Conservation (phyloP, 2,888 invertebrate species). For the Drosophila merina region DNA sequence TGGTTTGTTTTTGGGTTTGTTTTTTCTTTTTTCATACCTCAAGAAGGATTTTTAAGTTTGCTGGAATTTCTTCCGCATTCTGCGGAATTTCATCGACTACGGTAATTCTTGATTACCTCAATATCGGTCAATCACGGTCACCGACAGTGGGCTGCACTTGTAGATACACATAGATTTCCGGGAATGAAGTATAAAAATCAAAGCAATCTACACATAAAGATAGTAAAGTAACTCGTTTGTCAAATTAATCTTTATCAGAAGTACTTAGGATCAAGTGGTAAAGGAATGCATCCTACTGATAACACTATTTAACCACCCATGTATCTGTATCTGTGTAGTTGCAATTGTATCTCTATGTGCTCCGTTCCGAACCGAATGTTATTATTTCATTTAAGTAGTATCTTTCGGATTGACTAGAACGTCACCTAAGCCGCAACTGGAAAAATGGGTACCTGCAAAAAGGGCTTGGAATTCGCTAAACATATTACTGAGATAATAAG, state of each 20-base stretch:
- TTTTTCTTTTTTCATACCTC: not conserved
- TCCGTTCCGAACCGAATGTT: not conserved
- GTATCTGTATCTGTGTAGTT: not conserved
- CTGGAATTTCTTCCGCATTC: not conserved
- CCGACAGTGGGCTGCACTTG: constrained; percentile 5
- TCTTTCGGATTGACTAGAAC: not conserved
- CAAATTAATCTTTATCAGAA: not conserved
- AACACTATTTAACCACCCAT: not conserved
- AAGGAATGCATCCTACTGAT: not conserved
- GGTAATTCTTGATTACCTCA: no score
- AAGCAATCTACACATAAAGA: not conserved
- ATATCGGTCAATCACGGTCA: not conserved
- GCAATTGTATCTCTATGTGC: not conserved
- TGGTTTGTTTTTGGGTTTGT: not conserved
- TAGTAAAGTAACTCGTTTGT: not conserved
- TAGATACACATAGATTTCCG: not conserved
- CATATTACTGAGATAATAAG: constrained; percentile 80
- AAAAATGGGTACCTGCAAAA: constrained; percentile 75
- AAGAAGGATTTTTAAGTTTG: not conserved
- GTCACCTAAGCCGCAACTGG: not conserved
- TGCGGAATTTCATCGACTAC: not conserved
- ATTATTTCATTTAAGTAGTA: not conserved
- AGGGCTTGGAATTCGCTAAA: constrained; percentile 83
- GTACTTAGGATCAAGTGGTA: constrained; percentile 2
- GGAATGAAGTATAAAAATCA: not conserved